A percentile compares a stretch with the other conserved stretches of the same genome.
Evolutionary conservation across 2,888 invertebrate genomes (phyloP).

Genomic region (Leucoptera coffeella): DNA sequence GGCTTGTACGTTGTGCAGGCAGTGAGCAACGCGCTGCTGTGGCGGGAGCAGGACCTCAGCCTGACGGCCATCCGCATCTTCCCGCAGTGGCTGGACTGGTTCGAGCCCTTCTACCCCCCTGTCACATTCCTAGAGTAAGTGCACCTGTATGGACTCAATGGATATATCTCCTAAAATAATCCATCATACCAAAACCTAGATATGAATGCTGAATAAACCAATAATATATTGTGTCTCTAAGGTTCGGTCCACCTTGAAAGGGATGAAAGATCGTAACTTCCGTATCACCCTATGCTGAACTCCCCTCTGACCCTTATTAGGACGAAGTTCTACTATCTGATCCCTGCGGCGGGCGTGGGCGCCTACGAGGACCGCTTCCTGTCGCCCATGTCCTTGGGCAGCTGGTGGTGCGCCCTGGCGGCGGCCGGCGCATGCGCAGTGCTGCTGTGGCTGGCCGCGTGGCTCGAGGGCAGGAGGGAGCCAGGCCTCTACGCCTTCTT

Average conservation of each 20-base stretch:
- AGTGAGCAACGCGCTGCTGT: slow-evolving; percentile 26
- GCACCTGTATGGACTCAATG: no score
- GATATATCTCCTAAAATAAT: no score
- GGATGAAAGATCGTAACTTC: no score
- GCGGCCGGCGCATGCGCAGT: slow-evolving; percentile 18
- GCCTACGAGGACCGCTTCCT: slow-evolving; percentile 37
- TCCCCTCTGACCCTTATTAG: slow-evolving; percentile 14
- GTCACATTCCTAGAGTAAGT: slow-evolving; percentile 24
- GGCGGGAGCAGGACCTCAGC: slow-evolving; percentile 34
- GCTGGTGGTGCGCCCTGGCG: slow-evolving; percentile 29
- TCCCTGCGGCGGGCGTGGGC: slow-evolving; percentile 27
- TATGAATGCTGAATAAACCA: no score
- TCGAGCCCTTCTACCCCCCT: slow-evolving; percentile 30
- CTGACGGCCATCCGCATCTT: slow-evolving; percentile 28
- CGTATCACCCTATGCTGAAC: no score
- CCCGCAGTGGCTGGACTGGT: slow-evolving; percentile 30
- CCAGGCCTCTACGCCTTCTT: slow-evolving; percentile 16
- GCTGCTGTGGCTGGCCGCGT: slow-evolving; percentile 24
- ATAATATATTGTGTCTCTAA: no score
- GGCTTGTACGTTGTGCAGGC: slow-evolving; percentile 13
- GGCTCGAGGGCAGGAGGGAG: slow-evolving; percentile 17
- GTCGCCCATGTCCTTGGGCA: slow-evolving; percentile 29
- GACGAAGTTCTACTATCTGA: slow-evolving; percentile 36
- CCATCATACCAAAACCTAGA: no score
- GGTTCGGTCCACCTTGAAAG: no score